Percentiles rank a stretch among this genome's conserved stretches.
These are phyloP conservation scores for Oophaga pumilio DNA, from an alignment of 2,113 vertebrate genomes.

Conservation along the genomic window DNA sequence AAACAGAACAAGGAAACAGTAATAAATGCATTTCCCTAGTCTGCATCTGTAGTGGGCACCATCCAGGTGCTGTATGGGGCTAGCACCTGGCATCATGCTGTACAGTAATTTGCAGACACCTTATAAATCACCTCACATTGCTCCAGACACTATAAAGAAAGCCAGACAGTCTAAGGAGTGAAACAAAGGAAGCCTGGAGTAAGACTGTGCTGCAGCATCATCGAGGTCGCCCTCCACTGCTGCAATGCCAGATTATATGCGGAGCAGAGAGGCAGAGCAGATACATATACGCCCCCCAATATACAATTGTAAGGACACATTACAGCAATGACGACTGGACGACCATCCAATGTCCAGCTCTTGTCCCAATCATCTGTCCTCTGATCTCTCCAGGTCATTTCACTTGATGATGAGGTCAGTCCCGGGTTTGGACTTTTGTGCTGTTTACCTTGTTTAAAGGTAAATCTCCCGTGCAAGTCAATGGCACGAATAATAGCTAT, in stretches of 20 bases:
- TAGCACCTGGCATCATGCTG: not conserved
- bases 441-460: not conserved
- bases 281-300: not conserved
- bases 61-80: not conserved
- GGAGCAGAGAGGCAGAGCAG: not conserved
- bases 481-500: too few species aligned
- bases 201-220: not conserved
- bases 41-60: not conserved
- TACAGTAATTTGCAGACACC: not conserved
- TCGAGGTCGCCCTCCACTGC: not conserved
- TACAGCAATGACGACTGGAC: not conserved
- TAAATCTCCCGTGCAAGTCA: not conserved
- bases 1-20: not conserved
- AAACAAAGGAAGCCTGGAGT: conserved; percentile 1
- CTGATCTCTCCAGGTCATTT: not conserved
- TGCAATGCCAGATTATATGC: conserved; percentile 1
- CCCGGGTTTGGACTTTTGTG: not conserved
- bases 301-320: not conserved
- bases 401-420: not conserved
- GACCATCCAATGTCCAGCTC: not conserved
- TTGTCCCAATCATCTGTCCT: not conserved
- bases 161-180: conserved; percentile 10
- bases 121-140: not conserved
- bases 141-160: conserved; percentile 6
- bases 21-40: not conserved